A percentile compares a stretch with the other conserved stretches of the same genome.
Evolutionary conservation across 2,888 invertebrate genomes (phyloP).

Genomic region (Disparrhopalites patrizii): DNA sequence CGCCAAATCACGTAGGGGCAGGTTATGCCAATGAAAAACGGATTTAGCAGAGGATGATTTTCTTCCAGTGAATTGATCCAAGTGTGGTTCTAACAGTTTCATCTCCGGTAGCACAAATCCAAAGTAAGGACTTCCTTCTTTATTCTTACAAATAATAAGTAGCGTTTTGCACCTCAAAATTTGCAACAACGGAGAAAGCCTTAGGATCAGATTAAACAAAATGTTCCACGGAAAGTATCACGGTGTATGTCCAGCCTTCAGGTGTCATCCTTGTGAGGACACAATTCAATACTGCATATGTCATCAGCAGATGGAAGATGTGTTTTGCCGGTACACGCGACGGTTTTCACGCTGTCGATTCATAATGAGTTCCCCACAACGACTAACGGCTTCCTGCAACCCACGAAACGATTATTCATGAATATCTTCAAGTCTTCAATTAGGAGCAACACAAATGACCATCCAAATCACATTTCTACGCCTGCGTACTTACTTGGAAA

Average conservation of each 20-base stretch:
- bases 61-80: conserved; percentile 55
- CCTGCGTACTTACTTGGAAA: conserved; percentile 63
- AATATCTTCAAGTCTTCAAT: neutral
- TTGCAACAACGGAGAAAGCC: conserved; percentile 11
- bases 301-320: conserved; percentile 56
- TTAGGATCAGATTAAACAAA: conserved; percentile 10
- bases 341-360: conserved; percentile 63
- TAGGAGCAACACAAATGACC: neutral
- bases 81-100: conserved; percentile 61
- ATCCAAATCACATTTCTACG: no score
- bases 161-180: conserved; percentile 2
- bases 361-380: conserved; percentile 60
- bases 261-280: conserved; percentile 53
- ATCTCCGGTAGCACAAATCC: conserved; percentile 66
- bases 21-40: conserved; percentile 72
- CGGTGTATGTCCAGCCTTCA: conserved; percentile 27
- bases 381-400: conserved; percentile 60
- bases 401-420: conserved; percentile 19
- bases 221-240: conserved; percentile 20
- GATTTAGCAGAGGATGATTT: conserved; percentile 52
- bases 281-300: conserved; percentile 56
- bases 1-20: conserved; percentile 63
- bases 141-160: no score
- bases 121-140: no score
- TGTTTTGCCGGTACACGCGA: conserved; percentile 60